Base-by-base conservation (phyloP, 2,888 invertebrate genomes). In the Leptinotarsa haldemani region DNA sequence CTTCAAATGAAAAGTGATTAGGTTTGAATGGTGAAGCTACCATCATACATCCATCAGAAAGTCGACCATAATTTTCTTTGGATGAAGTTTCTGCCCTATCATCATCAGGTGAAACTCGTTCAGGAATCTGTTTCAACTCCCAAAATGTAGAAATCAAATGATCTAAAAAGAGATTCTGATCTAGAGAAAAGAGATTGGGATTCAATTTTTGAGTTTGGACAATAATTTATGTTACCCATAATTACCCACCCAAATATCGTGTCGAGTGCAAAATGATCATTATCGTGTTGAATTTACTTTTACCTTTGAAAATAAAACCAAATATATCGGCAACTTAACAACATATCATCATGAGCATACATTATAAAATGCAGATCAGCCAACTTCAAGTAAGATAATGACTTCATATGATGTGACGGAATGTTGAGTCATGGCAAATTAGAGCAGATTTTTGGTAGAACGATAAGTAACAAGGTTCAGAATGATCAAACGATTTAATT, bases 271-370 rank as follows among this genome's bases (percentile, higher is more conserved):
- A 25, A n/a, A 12, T 22, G 63, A 16, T 63, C 25, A 25, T 25
- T 25, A 25, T 25, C 25, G 25, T 25, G 25, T 25, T 25, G 16
- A 18, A 53, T 18, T 18, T 53, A 53, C 18, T 53, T n/a, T 18
- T n/a, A 53, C 5, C 40, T n/a, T 12, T 12, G 3, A 46, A n/a
- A 40, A 46, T 64, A n/a, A 18, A 40, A 16, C 15, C 25, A 4
- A 30, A 64, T 40, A 64, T 40, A 30, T 64, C 64, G 3, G 46
- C 64, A 9, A 46, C 64, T 25, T n/a, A 64, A 40, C 5, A 64
- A 46, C 40, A 64, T 64, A 40, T 64, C 64, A 13, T 46, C 18
- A 15, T 18, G 40, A 5, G 12, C 40, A 64, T 40, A 40, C 3
- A 40, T 5, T 5, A 15, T 40, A 64, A 64, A 64, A 12, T 25